Percentiles rank a stretch among this genome's conserved stretches.
phyloP scores from a whole-genome alignment of 2,113 vertebrate species.

The Brachyistius frenatus region DNA sequence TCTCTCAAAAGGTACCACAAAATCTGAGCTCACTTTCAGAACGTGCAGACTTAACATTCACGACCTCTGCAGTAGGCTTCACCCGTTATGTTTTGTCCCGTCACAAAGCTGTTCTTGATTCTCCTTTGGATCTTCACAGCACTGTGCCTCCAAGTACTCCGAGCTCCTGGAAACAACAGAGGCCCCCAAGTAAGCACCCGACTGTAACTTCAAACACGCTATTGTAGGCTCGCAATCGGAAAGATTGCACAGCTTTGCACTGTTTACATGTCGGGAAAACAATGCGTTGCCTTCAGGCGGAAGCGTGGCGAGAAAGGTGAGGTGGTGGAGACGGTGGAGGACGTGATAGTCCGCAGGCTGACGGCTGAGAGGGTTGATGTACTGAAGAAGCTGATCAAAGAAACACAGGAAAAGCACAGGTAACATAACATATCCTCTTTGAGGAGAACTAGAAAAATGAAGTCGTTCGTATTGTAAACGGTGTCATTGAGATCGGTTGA shows the following conservation, averaged over 20 bases:
- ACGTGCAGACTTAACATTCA: not conserved
- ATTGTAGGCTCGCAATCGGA: not conserved
- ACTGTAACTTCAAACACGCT: conserved; percentile 5
- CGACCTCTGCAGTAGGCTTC: not conserved
- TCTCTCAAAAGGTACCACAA: conserved; percentile 85
- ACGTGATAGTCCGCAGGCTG: conserved; percentile 94
- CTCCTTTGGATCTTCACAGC: conserved; percentile 62
- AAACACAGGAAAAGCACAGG: conserved; percentile 97
- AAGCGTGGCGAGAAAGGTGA: conserved; percentile 97
- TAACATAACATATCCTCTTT: conserved; percentile 51
- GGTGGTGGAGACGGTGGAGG: conserved; percentile 96
- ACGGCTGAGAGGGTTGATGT: conserved; percentile 94
- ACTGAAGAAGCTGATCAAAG: conserved; percentile 93
- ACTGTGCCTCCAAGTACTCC: conserved; percentile 89
- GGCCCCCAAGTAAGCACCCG: conserved; percentile 92
- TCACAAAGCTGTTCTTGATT: conserved; percentile 6
- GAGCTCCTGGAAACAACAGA: conserved; percentile 95
- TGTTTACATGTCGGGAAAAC: not conserved
- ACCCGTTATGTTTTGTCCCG: not conserved
- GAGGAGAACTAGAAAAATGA: not conserved
- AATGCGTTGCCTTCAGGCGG: conserved; percentile 80
- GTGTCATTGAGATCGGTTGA: not conserved
- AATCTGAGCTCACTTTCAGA: too few relatives aligned
- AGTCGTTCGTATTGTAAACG: not conserved
- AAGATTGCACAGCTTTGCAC: not conserved